Conservation (phyloP, 1,140 invertebrate species). For the Mactra quadrangularis region DNA sequence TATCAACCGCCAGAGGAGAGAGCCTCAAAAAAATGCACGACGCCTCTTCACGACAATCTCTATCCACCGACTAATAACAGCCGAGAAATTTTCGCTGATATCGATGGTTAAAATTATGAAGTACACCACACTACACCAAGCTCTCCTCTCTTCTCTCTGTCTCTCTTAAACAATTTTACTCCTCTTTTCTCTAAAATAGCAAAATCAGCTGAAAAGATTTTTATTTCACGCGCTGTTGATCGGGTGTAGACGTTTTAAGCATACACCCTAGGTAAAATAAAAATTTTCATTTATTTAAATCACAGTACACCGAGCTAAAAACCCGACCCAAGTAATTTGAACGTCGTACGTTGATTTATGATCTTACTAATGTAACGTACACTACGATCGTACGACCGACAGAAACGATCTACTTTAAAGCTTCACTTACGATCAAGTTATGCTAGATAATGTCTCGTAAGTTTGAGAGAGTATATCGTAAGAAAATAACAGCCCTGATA, state of each 20-base stretch:
- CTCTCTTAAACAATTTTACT: neutral
- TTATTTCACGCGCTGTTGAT: constrained; percentile 31
- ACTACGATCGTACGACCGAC: constrained; percentile 5
- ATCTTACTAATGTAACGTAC: constrained; percentile 20
- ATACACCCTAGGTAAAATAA: constrained; percentile 24
- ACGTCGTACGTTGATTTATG: constrained; percentile 8
- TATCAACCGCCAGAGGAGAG: too few species aligned
- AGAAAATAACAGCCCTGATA: constrained; percentile 1
- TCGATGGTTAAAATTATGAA: too few species aligned
- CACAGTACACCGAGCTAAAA: constrained; percentile 5
- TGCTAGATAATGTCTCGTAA: neutral
- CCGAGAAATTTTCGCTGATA: too few species aligned
- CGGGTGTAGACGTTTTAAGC: constrained; percentile 28
- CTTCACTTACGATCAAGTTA: constrained; percentile 18
- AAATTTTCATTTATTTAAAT: constrained; percentile 16
- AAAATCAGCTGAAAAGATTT: constrained; percentile 38
- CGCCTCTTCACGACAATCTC: too few species aligned
- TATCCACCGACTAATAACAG: too few species aligned
- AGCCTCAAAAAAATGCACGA: too few species aligned
- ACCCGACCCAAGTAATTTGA: neutral
- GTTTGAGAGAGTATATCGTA: neutral
- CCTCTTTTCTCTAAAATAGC: constrained; percentile 45
- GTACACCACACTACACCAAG: too few species aligned
- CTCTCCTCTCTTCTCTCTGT: too few species aligned
- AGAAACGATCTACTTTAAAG: neutral